Evolutionary conservation across 2,797 vertebrate species (phyloP).

Genomic region (Parauchenoglanis ngamensis): DNA sequence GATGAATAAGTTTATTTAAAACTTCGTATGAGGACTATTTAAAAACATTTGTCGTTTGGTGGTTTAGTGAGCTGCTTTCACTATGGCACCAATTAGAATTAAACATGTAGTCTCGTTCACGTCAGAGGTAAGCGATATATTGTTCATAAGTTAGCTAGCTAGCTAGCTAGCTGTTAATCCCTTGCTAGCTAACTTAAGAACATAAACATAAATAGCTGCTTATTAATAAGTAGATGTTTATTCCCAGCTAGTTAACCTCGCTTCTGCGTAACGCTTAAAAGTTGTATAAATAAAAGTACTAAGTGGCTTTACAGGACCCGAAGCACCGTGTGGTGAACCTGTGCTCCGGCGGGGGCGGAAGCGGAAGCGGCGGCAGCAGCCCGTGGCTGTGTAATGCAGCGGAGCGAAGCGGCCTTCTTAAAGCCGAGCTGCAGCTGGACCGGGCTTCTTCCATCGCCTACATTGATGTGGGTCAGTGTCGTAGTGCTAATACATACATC

Average conservation of each 20-base stretch:
- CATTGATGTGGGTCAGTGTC: slow-evolving; percentile 71
- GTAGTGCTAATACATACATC: too few species aligned
- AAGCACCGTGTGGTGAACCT: slow-evolving; percentile 71
- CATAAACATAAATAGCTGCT: too few species aligned
- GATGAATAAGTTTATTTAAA: neutral
- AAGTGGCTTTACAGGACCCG: slow-evolving; percentile 67
- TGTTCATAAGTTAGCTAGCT: neutral
- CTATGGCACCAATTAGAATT: slow-evolving; percentile 76
- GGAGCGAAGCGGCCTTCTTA: slow-evolving; percentile 67
- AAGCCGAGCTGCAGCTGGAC: slow-evolving; percentile 75
- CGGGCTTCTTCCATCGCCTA: slow-evolving; percentile 68
- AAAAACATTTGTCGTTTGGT: neutral
- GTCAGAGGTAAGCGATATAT: slow-evolving; percentile 71
- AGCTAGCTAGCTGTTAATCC: too few species aligned
- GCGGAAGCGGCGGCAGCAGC: neutral
- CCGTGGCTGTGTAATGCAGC: slow-evolving; percentile 75
- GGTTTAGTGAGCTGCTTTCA: neutral
- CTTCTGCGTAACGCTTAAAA: neutral
- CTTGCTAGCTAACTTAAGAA: too few species aligned
- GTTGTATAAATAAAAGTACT: neutral
- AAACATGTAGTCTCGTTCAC: slow-evolving; percentile 76
- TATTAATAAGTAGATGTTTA: neutral
- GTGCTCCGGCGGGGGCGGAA: slow-evolving; percentile 56
- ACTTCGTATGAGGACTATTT: neutral
- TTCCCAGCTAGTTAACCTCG: neutral